Percentiles rank a stretch among this genome's conserved stretches.
phyloP scores from a whole-genome alignment of 2,113 vertebrate genomes.

The Pantherophis guttatus region DNA sequence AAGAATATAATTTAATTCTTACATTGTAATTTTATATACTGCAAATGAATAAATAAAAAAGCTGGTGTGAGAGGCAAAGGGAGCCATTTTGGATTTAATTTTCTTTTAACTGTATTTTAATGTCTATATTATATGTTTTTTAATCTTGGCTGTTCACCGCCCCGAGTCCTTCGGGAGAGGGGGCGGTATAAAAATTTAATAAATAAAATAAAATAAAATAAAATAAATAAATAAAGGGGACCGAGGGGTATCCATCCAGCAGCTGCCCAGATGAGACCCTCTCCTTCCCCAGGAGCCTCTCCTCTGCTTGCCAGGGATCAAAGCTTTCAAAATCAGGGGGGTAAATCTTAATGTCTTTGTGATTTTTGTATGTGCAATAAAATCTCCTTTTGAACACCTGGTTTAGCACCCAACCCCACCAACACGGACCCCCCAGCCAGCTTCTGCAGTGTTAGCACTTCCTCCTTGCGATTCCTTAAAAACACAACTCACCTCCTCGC shows the following conservation, averaged over 20 bases:
- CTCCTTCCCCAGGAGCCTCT: not conserved
- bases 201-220: too few species aligned
- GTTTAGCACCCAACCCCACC: not conserved
- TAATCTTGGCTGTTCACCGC: too few species aligned
- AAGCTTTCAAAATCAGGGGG: not conserved
- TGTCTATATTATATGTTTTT: too few species aligned
- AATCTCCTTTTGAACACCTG: not conserved
- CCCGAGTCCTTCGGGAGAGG: too few species aligned
- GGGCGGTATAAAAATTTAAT: too few species aligned
- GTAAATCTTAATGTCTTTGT: too few species aligned
- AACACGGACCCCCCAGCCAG: not conserved
- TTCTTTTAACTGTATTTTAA: too few species aligned
- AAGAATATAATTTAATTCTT: not conserved
- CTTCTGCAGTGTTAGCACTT: conserved; percentile 8
- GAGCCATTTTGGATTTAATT: too few species aligned
- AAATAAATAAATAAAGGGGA: too few species aligned
- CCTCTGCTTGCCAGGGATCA: not conserved
- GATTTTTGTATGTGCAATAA: not conserved
- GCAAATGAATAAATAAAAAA: not conserved
- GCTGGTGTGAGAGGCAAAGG: not conserved
- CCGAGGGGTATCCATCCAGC: not conserved
- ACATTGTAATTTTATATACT: not conserved
- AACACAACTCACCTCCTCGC: conserved; percentile 82
- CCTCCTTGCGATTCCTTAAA: not conserved
- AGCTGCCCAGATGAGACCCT: not conserved